Conservation (phyloP, 2,888 invertebrate species). For the Crematogaster levior region DNA sequence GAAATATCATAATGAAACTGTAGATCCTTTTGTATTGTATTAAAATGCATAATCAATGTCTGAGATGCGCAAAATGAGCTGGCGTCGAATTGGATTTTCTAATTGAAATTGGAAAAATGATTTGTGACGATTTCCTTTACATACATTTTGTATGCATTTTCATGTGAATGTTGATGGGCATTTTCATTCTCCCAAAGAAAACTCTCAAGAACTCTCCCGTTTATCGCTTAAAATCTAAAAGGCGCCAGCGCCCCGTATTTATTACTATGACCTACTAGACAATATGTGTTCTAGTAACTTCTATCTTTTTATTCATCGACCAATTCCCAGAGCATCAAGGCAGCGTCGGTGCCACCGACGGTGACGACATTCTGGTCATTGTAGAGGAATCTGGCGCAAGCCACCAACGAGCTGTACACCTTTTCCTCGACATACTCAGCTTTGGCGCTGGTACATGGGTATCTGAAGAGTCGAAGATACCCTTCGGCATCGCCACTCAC, state of each 20-base stretch:
- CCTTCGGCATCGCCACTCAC: conserved; percentile 96
- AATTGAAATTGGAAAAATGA: not conserved
- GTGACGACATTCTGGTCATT: conserved; percentile 95
- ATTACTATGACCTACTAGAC: conserved; percentile 20
- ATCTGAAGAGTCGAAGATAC: conserved; percentile 93
- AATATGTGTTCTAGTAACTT: not conserved
- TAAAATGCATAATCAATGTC: conserved; percentile 5
- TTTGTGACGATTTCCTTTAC: not conserved
- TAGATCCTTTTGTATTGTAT: not conserved
- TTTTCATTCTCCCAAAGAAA: not conserved
- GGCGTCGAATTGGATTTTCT: not conserved
- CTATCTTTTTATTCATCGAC: conserved; percentile 89
- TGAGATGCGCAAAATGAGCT: not conserved
- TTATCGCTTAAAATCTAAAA: conserved; percentile 65
- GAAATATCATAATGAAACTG: not conserved
- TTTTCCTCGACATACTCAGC: conserved; percentile 96
- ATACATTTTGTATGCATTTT: not conserved
- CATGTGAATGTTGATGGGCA: too few relatives aligned
- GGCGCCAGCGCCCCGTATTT: conserved; percentile 72
- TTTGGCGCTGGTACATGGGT: conserved; percentile 94
- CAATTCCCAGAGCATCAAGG: conserved; percentile 96
- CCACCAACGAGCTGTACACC: conserved; percentile 94
- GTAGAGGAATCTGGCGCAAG: conserved; percentile 93
- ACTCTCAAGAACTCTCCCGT: not conserved
- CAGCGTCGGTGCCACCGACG: conserved; percentile 95